Percentiles rank a stretch among this genome's conserved stretches.
Evolutionary conservation across 2,113 vertebrate genomes (phyloP).

Genomic region (Fukomys damarensis): DNA sequence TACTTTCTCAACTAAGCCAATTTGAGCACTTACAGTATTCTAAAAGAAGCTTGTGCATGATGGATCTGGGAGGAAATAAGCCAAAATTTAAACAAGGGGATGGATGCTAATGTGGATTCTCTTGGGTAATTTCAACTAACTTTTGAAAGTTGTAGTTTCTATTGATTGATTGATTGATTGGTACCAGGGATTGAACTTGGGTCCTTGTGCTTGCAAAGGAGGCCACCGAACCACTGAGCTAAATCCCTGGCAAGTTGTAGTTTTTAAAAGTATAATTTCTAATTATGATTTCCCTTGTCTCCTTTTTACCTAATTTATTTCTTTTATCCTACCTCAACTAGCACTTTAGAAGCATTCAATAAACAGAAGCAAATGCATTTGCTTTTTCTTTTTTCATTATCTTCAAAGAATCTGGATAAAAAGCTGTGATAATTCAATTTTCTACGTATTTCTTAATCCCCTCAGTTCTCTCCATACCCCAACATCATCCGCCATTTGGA

Average conservation of each 20-base stretch:
- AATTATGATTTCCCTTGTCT: not conserved
- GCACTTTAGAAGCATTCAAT: not conserved
- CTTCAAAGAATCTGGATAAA: not conserved
- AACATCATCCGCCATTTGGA: not conserved
- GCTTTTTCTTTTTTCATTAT: not conserved
- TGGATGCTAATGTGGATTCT: not conserved
- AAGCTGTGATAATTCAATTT: not conserved
- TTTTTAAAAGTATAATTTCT: not conserved
- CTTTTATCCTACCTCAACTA: not conserved
- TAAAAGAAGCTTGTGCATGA: not conserved
- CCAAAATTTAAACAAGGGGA: not conserved
- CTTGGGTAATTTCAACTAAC: not conserved
- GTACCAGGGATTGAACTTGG: too few species aligned
- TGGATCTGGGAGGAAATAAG: not conserved
- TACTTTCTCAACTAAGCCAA: not conserved
- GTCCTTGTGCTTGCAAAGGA: too few species aligned
- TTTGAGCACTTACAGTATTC: not conserved
- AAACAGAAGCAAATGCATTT: not conserved
- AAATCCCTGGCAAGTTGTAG: too few species aligned
- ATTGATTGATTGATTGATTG: too few species aligned
- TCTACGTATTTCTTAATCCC: not conserved
- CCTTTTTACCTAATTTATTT: not conserved
- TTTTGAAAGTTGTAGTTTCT: not conserved
- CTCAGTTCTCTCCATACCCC: not conserved
- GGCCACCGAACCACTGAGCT: too few species aligned